Evolutionary conservation across 2,113 vertebrate genomes (phyloP), one percentile per base, ranked within the genome.

Genomic region (Rhinichthys klamathensis): DNA sequence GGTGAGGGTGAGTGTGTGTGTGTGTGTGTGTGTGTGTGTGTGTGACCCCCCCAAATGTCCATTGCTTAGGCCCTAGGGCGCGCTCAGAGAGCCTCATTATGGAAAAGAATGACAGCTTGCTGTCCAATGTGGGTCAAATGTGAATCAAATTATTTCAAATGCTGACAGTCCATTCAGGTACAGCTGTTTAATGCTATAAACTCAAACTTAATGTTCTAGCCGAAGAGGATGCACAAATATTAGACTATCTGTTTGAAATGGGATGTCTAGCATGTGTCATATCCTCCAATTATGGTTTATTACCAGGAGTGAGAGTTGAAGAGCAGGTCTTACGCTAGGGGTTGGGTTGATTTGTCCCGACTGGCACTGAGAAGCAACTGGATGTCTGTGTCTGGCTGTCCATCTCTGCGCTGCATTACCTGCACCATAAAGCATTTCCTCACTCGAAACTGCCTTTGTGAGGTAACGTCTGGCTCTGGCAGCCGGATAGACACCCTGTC

Each of bases 391-490:
- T 80, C 70, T 63, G 76, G 16, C 15, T 75, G 38, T 56, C 90
- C 86, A 84, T 84, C 87, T 86, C 49, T 12, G 83, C 63, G 85
- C 83, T 44, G 74, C 90, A 89, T 93, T 91, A 94, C 93, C 93
- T 94, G 93, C 80, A 89, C 90, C 90, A 91, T 86, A 81, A 90
- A 89, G 90, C 74, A 88, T 92, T 94, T 94, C 93, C 93, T 90
- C 84, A 54, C 86, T 77, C 84, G 86, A 88, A 93, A 92, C 91
- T 90, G 88, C 85, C 88, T 90, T 88, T 90, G 85, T 93, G 94
- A 94, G 93, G 89, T 93, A 92, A 93, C 81, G 93, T 93, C 94
- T 94, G 86, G 86, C 80, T 86, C 88, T 88, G 89, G 90, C 86
- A 87, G 90, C 80, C 67, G 49, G 86, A 83, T 70, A 87, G 88